Evolutionary conservation across 2,797 vertebrate species (phyloP).

Genomic region (Myotis planiceps): DNA sequence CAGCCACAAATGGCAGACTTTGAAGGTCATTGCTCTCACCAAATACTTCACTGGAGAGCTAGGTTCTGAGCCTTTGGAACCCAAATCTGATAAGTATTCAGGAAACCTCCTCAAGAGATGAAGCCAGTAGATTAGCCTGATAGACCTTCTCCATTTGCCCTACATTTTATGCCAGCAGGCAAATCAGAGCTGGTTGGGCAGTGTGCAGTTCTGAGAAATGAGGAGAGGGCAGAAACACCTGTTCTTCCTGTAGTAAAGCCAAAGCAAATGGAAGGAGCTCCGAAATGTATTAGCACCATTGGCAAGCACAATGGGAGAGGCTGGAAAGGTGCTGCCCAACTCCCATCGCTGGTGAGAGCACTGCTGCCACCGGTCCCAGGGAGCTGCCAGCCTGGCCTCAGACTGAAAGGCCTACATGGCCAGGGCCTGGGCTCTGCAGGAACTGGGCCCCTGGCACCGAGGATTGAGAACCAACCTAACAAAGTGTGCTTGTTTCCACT

Average conservation of each 20-base stretch:
- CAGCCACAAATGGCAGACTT: not conserved
- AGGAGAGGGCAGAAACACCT: constrained; percentile 39
- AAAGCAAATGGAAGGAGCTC: constrained; percentile 40
- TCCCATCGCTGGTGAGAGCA: not conserved
- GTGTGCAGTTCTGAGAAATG: constrained; percentile 62
- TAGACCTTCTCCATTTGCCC: constrained; percentile 19
- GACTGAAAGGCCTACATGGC: not conserved
- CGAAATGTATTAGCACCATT: not conserved
- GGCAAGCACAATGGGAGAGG: not conserved
- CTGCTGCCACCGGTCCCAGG: not conserved
- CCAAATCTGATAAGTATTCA: constrained; percentile 56
- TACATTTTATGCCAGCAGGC: constrained; percentile 56
- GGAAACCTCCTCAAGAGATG: constrained; percentile 56
- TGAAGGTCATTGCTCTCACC: constrained; percentile 33
- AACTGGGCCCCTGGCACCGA: not conserved
- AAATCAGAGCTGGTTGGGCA: not conserved
- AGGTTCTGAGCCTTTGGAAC: not conserved
- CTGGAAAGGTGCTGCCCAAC: not conserved
- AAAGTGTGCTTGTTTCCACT: constrained; percentile 49
- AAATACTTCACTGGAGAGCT: constrained; percentile 25
- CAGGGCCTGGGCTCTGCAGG: not conserved
- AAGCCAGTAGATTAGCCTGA: constrained; percentile 23
- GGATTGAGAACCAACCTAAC: constrained; percentile 4
- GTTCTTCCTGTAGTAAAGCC: constrained; percentile 53
- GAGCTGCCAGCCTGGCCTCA: not conserved